Evolutionary conservation across 2,888 invertebrate genomes (phyloP), one percentile per base, ranked within the genome.

Genomic region (Cinara cedri): DNA sequence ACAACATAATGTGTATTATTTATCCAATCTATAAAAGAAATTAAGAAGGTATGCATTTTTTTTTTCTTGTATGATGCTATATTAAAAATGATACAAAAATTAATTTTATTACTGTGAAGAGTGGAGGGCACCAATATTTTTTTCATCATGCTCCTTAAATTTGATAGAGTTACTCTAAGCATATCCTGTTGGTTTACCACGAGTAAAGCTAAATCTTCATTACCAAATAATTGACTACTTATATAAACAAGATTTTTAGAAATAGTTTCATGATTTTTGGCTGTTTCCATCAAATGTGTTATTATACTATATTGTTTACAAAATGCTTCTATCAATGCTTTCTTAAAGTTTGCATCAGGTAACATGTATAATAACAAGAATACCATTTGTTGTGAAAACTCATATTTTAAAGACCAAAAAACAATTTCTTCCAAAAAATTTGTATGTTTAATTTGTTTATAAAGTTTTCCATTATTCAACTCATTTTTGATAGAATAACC

Each of bases 211-310:
- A 98, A 88, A 74, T 92, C 91, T 86, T 97, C 95, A 86, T 97
- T 97, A 83, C 95, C 95, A 88, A 98, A 97, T 80, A 98, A 88
- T 87, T 98, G 89, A 8, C 98, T 98, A 84, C 96, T 96, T 87
- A 98, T 97, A 87, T 98, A 98, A 1, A 98, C 97, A 1, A 98
- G 96, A 68, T 97, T 90, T 88, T 97, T 97, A 84, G 96, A 96
- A 3, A 98, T 88, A 8, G 94, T 95, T 86, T 97, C 96, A 0
- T 95, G 94, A 88, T 96, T 95, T 14, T 89, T 88, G 0, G 94
- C 93, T 84, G 90, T 90, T 85, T 95, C 94, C 82, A 98, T 88
- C 86, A 97, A 95, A 84, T 93, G 91, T 21, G 97, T 95, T 84
- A 97, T 96, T 84, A 97, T 91, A 83, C 95, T 95, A 87, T 98